These are phyloP conservation scores for Malthinus seriepunctatus DNA, from an alignment of 2,888 invertebrate genomes.

Conservation along the genomic window DNA sequence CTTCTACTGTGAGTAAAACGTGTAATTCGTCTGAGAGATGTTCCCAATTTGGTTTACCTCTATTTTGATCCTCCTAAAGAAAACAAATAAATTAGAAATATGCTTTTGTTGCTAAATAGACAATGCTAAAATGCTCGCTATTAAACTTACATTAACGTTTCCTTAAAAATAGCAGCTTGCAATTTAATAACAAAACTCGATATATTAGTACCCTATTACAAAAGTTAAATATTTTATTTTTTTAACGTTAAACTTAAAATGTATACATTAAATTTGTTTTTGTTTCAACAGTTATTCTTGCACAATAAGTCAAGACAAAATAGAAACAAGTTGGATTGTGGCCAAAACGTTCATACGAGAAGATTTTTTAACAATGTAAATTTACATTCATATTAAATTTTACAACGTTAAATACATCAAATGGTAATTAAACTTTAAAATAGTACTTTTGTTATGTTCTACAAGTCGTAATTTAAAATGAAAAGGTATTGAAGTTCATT, in stretches of 20 bases:
- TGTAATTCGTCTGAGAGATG: conserved; percentile 98
- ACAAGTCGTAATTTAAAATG: too few species aligned
- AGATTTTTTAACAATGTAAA: conserved; percentile 2
- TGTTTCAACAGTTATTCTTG: neutral
- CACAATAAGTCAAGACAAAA: conserved; percentile 4
- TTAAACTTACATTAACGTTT: neutral
- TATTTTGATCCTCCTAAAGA: conserved; percentile 95
- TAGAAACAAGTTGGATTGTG: conserved; percentile 4
- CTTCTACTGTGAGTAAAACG: conserved; percentile 98
- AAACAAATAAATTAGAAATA: neutral
- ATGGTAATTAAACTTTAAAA: neutral
- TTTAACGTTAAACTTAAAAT: neutral
- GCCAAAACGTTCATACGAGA: conserved; percentile 10
- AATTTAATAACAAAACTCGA: conserved; percentile 9
- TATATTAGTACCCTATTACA: conserved; percentile 1
- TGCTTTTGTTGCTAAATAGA: neutral
- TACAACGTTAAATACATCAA: too few species aligned
- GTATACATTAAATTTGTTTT: neutral
- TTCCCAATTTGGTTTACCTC: conserved; percentile 99
- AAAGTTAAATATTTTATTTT: neutral
- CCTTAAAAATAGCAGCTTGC: conserved; percentile 13
- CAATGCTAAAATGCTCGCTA: neutral
- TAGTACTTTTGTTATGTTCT: too few species aligned
- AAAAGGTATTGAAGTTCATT: too few species aligned
- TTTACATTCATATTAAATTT: too few species aligned